A percentile compares a stretch with the other conserved stretches of the same genome.
Evolutionary conservation across 2,113 vertebrate genomes (phyloP).

Genomic region (Orcinus orca): DNA sequence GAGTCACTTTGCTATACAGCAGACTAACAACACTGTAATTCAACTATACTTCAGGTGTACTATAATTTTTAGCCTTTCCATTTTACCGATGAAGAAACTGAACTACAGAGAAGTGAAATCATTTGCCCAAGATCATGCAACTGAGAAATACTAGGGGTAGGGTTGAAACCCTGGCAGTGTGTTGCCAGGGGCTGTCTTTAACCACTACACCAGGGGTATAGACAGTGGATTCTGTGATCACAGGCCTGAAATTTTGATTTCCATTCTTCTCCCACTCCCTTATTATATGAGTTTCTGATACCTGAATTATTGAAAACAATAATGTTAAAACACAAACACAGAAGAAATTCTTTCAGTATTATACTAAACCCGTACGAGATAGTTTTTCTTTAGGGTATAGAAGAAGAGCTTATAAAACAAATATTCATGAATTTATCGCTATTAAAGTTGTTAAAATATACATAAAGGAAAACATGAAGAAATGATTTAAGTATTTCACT

Average conservation of each 20-base stretch:
- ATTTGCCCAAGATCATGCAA: not conserved
- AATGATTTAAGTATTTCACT: not conserved
- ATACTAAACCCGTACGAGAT: not conserved
- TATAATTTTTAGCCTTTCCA: not conserved
- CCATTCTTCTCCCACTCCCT: not conserved
- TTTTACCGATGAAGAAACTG: not conserved
- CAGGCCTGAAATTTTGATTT: not conserved
- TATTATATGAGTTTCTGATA: not conserved
- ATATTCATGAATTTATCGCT: not conserved
- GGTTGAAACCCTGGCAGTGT: not conserved
- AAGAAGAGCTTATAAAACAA: not conserved
- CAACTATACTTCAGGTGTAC: not conserved
- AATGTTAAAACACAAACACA: not conserved
- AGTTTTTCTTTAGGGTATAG: not conserved
- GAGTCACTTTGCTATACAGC: too few relatives aligned
- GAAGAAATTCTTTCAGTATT: not conserved
- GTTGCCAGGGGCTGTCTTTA: not conserved
- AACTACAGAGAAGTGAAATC: not conserved
- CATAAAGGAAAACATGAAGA: not conserved
- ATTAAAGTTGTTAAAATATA: not conserved
- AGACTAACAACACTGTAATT: too few relatives aligned
- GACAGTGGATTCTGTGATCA: not conserved
- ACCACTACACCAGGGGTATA: not conserved
- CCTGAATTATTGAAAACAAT: not conserved
- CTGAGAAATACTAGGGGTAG: not conserved